Percentiles rank a stretch among this genome's conserved stretches.
Evolutionary conservation across 2,888 invertebrate genomes (phyloP).

Genomic region (Dyspetes luteomarginatus): DNA sequence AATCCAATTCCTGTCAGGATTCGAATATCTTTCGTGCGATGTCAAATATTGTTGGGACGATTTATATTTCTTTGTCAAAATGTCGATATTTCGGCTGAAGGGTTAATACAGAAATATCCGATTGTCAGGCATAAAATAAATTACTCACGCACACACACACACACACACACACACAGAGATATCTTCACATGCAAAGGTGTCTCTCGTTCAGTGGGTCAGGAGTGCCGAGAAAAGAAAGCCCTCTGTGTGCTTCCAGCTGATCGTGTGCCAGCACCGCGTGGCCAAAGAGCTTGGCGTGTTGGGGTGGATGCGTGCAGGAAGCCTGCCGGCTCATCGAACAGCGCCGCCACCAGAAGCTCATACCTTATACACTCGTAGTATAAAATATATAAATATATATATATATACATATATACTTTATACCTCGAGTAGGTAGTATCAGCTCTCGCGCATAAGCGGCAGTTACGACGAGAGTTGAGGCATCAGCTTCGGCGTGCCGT

Average conservation of each 20-base stretch:
- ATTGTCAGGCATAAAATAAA: slow-evolving; percentile 13
- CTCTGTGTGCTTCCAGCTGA: slow-evolving; percentile 68
- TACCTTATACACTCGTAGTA: slow-evolving; percentile 48
- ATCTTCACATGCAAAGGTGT: slow-evolving; percentile 80
- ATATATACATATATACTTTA: slow-evolving; percentile 29
- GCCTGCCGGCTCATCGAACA: slow-evolving; percentile 63
- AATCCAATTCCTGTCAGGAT: not conserved
- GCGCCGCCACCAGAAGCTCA: slow-evolving; percentile 60
- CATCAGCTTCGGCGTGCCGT: slow-evolving; percentile 66
- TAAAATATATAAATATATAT: slow-evolving; percentile 27
- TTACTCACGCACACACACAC: slow-evolving; percentile 65
- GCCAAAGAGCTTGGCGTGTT: slow-evolving; percentile 69
- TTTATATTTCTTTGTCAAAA: not conserved
- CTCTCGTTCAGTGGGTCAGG: slow-evolving; percentile 82
- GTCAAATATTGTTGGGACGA: not conserved
- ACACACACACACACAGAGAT: too few species aligned
- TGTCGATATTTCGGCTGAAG: not conserved
- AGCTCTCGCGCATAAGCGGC: slow-evolving; percentile 58
- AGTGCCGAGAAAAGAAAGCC: slow-evolving; percentile 80
- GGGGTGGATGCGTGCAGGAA: slow-evolving; percentile 77
- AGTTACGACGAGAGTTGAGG: slow-evolving; percentile 56
- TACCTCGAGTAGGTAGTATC: slow-evolving; percentile 52
- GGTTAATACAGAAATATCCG: slow-evolving; percentile 4
- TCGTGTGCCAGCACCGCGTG: slow-evolving; percentile 63
- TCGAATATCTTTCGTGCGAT: too few species aligned